Base-by-base conservation (phyloP, 2,888 invertebrate genomes). In the Helicoverpa assulta region DNA sequence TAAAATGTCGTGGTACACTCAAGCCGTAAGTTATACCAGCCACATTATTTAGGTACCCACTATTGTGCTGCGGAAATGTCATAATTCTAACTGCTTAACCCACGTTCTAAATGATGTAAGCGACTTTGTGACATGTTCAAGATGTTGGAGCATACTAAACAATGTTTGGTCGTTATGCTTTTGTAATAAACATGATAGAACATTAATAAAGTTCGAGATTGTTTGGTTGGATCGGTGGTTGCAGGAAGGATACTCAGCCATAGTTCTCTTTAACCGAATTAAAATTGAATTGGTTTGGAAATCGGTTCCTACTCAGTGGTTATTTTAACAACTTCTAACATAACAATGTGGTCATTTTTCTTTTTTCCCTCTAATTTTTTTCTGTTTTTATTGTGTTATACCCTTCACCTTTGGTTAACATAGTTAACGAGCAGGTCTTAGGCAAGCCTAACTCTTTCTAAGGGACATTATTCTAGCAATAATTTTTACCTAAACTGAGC, bases 31-130 rank as follows among this genome's bases (percentile, higher is more conserved):
- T 73, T 76, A 70, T 64, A 59, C 43, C 57, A 21, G 65, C 43
- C 47, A 43, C 37, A 47, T 60, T 67, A 73, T 65, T 68, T 66
- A 70, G 60, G 59, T 66, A 63, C 67, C 60, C 69, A 51, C 55
- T 61, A 72, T 81, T 81, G 70, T 63, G 58, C 14, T 50, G 76
- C 10, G 63, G 73, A 70, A 70, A 69, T 73, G 43, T 69, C 73
- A 65, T 73, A 76, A 76, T 65, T 66, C 55, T 66, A 62, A 65
- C 59, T 62, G 52, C 29, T 61, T 62, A 37, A 43, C 52, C 54
- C 61, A 76, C 64, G 68, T 68, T n/a, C 18, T 60, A 16, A 21
- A 37, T 60, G 54, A 71, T 58, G 75, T 53, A 62, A 72, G 61
- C 8, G 14, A 51, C n/a, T 57, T 60, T 40, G 37, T 16, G 40